Evolutionary conservation across 2,888 invertebrate genomes (phyloP).

Genomic region (Urechis unicinctus): DNA sequence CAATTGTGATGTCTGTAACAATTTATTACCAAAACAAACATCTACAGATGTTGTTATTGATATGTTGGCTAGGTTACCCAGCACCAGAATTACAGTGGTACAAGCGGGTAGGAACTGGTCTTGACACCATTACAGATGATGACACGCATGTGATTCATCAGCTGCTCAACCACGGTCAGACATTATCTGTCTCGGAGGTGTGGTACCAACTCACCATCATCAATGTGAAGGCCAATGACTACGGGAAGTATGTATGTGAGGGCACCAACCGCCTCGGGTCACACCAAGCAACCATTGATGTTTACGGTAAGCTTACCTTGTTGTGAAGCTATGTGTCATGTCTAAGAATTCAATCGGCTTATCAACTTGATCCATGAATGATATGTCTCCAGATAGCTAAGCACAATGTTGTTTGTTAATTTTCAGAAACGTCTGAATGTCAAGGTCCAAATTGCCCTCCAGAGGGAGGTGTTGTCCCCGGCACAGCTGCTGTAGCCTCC

Average conservation of each 20-base stretch:
- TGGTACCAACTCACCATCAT: constrained; percentile 45
- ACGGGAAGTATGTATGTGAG: constrained; percentile 37
- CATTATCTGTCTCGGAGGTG: constrained; percentile 29
- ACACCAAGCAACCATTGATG: constrained; percentile 23
- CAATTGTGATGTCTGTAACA: neutral
- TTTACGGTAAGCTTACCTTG: constrained; percentile 37
- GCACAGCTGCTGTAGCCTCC: neutral
- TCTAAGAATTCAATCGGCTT: too few species aligned
- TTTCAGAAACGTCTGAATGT: constrained; percentile 45
- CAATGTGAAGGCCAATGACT: constrained; percentile 43
- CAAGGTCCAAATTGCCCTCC: constrained; percentile 44
- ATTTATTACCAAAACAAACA: too few species aligned
- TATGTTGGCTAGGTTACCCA: constrained; percentile 32
- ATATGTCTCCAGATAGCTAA: too few species aligned
- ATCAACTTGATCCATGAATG: too few species aligned
- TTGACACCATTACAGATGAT: constrained; percentile 30
- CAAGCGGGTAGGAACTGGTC: constrained; percentile 19
- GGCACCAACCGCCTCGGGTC: constrained; percentile 34
- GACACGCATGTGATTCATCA: constrained; percentile 41
- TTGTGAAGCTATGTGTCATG: neutral
- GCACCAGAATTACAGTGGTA: constrained; percentile 37
- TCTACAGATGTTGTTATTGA: too few species aligned
- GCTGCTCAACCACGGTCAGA: constrained; percentile 32
- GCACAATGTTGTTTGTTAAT: constrained; percentile 12
- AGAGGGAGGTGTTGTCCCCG: constrained; percentile 12